Evolutionary conservation across 2,113 vertebrate genomes (phyloP), one percentile per base, ranked within the genome.

Genomic region (Syngnathus scovelli): DNA sequence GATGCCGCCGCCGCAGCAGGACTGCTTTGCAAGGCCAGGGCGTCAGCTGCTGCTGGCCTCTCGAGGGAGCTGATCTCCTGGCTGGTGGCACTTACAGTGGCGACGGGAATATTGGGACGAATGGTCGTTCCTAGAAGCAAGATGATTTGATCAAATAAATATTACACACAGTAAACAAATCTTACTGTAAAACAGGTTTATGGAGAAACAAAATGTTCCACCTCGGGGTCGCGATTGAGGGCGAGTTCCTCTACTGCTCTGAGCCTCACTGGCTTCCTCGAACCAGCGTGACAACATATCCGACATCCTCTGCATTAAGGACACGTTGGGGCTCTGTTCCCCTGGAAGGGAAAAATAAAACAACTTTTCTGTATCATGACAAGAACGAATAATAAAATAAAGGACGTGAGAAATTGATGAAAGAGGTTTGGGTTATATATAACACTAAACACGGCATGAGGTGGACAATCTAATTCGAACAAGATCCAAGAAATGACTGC

Each of bases 211-310:
- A 58, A 33, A 58, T 16, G 11, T 15, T 66, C 87, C 83, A 98
- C 95, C 95, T 93, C 94, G 87, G 65, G 95, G 90, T 7, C 93
- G 91, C 2, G 93, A 82, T 81, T 95, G 92, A 71, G 93, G 93
- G 37, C 94, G 92, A 0, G 80, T 77, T 66, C 94, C 92, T 90
- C 96, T 90, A 83, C 87, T 95, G 90, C 92, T 93, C 80, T 98
- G 97, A 49, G 95, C 95, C 63, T 98, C 96, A 27, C 95, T 99
- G 77, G 97, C 96, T 87, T 99, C 97, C 85, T 99, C 96, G 76
- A 99, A 99, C 97, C 97, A 99, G 37, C 97, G 91, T 11, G 96
- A 99, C 69, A 99, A 85, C 95, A 99, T 98, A 79, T 99, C 96
- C 0, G 97, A 99, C 97, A 99, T 99, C 81, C 97, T 93, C 86